A percentile compares a stretch with the other conserved stretches of the same genome.
phyloP scores from a whole-genome alignment of 1,140 invertebrate genomes.

The Euura saliciscinereae region DNA sequence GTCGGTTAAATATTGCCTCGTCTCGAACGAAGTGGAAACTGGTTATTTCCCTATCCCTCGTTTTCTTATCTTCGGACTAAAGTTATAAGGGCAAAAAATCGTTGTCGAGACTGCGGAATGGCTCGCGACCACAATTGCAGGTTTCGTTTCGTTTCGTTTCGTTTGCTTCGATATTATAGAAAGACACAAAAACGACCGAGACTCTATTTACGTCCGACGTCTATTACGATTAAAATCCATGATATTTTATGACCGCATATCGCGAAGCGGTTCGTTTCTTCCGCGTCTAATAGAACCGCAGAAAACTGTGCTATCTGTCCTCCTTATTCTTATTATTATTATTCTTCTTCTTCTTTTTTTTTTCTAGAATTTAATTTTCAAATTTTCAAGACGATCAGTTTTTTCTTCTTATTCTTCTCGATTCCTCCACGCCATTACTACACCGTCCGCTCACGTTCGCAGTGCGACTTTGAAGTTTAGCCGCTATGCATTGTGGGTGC shows the following conservation, averaged over 20 bases:
- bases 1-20: not conserved
- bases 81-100: not conserved
- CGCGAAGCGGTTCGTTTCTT: not conserved
- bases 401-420: not conserved
- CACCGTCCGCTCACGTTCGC: not conserved
- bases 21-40: too few relatives aligned
- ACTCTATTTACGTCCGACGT: not conserved
- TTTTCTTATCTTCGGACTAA: not conserved
- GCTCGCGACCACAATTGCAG: conserved; percentile 21
- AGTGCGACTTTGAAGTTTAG: not conserved
- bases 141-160: not conserved
- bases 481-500: not conserved
- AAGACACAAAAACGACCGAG: not conserved
- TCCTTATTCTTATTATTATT: not conserved
- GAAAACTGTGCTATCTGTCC: too few relatives aligned
- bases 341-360: not conserved
- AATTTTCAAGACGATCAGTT: not conserved
- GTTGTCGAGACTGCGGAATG: not conserved
- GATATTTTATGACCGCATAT: too few relatives aligned
- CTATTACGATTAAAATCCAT: conserved; percentile 3
- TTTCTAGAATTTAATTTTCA: not conserved
- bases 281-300: not conserved
- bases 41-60: not conserved
- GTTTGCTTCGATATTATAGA: not conserved
- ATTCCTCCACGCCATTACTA: not conserved